phyloP scores from a whole-genome alignment of 2,797 vertebrate species.

The Sphenodon punctatus region DNA sequence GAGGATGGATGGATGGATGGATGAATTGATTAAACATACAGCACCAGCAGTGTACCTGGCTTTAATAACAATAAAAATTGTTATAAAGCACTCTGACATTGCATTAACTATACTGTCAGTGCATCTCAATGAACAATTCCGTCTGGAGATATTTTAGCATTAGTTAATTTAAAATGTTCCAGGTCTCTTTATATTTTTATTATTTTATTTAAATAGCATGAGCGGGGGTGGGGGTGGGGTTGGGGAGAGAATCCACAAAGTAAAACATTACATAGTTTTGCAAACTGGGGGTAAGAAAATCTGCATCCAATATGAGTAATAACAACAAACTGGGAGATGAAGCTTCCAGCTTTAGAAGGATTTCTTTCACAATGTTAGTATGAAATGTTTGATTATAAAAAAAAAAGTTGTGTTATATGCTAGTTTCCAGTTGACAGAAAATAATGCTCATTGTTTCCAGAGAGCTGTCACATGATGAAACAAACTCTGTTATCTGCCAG shows the following conservation, averaged over 20 bases:
- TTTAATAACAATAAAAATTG: too few relatives aligned
- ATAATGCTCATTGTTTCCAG: background rate
- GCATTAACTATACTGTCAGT: too few relatives aligned
- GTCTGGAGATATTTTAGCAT: too few relatives aligned
- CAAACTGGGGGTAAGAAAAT: background rate
- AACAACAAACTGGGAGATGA: background rate
- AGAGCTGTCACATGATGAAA: background rate
- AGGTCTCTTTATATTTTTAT: too few relatives aligned
- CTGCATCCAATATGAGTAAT: background rate
- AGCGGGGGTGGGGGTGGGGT: background rate
- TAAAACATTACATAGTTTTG: background rate
- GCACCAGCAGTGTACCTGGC: too few relatives aligned
- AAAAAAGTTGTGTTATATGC: too few relatives aligned
- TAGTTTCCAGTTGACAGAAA: background rate
- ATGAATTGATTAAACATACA: too few relatives aligned
- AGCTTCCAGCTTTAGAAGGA: background rate
- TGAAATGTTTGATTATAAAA: too few relatives aligned
- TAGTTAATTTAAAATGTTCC: too few relatives aligned
- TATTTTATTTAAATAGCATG: background rate
- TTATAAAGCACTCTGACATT: too few relatives aligned
- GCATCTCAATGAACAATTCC: too few relatives aligned
- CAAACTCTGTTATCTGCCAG: background rate
- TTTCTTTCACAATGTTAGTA: background rate
- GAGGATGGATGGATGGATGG: too few relatives aligned
- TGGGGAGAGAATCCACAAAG: background rate